These are phyloP conservation scores for Eurois occulta DNA, from an alignment of 2,888 invertebrate genomes.

Conservation along the genomic window DNA sequence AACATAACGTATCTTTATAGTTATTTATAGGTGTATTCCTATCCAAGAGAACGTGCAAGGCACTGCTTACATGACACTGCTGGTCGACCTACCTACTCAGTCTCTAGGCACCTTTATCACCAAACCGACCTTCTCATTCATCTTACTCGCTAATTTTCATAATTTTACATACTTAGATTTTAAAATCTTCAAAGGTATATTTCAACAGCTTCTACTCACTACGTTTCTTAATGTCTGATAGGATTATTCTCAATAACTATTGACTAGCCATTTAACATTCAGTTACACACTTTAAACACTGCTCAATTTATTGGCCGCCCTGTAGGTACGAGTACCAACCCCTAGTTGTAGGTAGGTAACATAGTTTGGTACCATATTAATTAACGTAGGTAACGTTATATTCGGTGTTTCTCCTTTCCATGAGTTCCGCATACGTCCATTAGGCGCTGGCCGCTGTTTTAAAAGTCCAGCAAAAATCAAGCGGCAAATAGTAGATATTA, in stretches of 20 bases:
- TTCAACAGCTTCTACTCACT: slow-evolving; percentile 26
- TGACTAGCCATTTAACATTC: too few species aligned
- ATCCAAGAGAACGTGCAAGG: slow-evolving; percentile 9
- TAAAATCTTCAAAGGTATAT: neutral
- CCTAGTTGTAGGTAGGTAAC: too few species aligned
- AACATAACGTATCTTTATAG: neutral
- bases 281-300: too few species aligned
- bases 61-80: slow-evolving; percentile 8
- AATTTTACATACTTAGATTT: neutral
- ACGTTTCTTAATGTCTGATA: neutral
- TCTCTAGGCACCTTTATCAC: slow-evolving; percentile 50
- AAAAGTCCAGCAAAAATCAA: too few species aligned
- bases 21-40: neutral
- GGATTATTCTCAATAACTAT: slow-evolving; percentile 36
- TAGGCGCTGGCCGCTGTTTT: too few species aligned
- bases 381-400: too few species aligned
- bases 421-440: too few species aligned
- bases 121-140: slow-evolving; percentile 6
- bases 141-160: slow-evolving; percentile 8
- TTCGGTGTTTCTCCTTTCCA: too few species aligned
- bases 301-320: too few species aligned
- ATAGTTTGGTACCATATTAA: too few species aligned
- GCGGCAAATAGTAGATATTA: too few species aligned
- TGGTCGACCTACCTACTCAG: slow-evolving; percentile 27
- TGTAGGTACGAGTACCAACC: too few species aligned